These are phyloP conservation scores for Drosophila trapezifrons DNA, from an alignment of 1,140 invertebrate species.

Conservation along the genomic window DNA sequence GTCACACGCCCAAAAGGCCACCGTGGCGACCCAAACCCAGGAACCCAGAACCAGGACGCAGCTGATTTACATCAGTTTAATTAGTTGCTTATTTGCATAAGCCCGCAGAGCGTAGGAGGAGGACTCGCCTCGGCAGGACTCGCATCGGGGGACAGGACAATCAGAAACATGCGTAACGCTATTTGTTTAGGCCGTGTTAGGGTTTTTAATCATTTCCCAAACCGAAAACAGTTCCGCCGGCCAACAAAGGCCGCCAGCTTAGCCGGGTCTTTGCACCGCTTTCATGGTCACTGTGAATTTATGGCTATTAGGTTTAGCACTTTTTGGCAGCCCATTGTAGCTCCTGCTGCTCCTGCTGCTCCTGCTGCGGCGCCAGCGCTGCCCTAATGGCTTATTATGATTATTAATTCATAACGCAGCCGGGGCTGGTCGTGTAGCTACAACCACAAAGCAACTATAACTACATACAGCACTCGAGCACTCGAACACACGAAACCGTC, in stretches of 20 bases:
- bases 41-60: slow-evolving; percentile 21
- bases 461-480: slow-evolving; percentile 50
- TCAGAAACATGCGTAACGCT: slow-evolving; percentile 71
- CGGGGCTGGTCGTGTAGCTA: slow-evolving; percentile 32
- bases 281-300: slow-evolving; percentile 66
- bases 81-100: slow-evolving; percentile 76
- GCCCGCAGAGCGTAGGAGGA: slow-evolving; percentile 18
- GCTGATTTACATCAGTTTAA: slow-evolving; percentile 75
- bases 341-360: slow-evolving; percentile 11
- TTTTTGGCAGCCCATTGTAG: slow-evolving; percentile 48
- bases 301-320: slow-evolving; percentile 71
- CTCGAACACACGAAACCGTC: slow-evolving; percentile 29
- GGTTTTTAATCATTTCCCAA: slow-evolving; percentile 48
- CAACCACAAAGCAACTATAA: slow-evolving; percentile 36
- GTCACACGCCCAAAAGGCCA: slow-evolving; percentile 41
- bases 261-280: slow-evolving; percentile 35
- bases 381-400: slow-evolving; percentile 71
- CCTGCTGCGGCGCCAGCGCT: slow-evolving; percentile 13
- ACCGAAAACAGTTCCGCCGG: slow-evolving; percentile 32
- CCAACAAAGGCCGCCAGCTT: slow-evolving; percentile 15
- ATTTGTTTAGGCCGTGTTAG: slow-evolving; percentile 68
- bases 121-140: slow-evolving; percentile 16
- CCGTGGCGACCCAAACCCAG: slow-evolving; percentile 2
- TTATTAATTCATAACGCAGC: slow-evolving; percentile 72
- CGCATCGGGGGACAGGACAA: slow-evolving; percentile 34